Base-by-base conservation (phyloP, 2,888 invertebrate genomes). In the Trachelus tabidus region DNA sequence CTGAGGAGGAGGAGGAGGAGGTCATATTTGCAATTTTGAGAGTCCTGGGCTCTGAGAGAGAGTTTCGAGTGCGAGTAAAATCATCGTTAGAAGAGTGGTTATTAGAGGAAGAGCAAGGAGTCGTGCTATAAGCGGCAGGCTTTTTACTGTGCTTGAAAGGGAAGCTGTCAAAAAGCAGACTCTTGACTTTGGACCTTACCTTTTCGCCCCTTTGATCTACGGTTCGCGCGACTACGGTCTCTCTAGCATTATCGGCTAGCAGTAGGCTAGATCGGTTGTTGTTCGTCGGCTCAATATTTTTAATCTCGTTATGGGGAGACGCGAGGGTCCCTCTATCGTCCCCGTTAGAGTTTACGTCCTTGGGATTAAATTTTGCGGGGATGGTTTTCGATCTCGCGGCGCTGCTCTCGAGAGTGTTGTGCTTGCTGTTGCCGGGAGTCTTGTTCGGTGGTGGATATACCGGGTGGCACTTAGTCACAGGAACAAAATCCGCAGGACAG, bases 151-250 rank as follows among this genome's bases (percentile, higher is more conserved):
- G 80, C 71, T 82, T 31, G 80, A 81, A 85, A 75, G 84, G 82
- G 76, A 89, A 86, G 85, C 89, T 81, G 83, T 87, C 87, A 87
- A 83, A 79, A 81, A 91, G 84, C 79, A 89, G 85, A 85, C 88
- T 89, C 87, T 89, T 89, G 82, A 90, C 87, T 86, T 86, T 88
- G 84, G 89, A 87, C 87, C 90, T 90, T 91, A 91, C 91, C 91
- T 91, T 91, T 80, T 85, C 88, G 71, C 73, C 79, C 79, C 76
- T 79, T 87, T 80, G 78, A 76, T 78, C 73, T 80, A 80, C 79
- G 76, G 34, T 78, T 76, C 75, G 78, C 68, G 77, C 79, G 68
- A 79, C 77, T 78, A 79, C 79, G 75, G 76, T 73, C 77, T 78
- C 77, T 75, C 75, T 80, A 73, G 76, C 77, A 73, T 75, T 81